Evolutionary conservation across 2,797 vertebrate species (phyloP).

Genomic region (Urocyon cinereoargenteus): DNA sequence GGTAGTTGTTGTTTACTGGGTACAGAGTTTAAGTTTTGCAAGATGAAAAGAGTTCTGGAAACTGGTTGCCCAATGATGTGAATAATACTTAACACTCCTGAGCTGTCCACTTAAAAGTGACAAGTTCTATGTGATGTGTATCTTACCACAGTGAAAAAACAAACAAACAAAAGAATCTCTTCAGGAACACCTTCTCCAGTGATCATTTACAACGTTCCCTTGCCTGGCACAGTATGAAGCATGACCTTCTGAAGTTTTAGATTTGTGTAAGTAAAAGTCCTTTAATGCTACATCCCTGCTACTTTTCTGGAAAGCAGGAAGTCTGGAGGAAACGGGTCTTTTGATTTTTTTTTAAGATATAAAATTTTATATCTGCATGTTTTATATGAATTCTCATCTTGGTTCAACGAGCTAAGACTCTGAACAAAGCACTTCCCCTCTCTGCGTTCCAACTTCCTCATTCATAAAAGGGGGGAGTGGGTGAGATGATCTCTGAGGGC

Average conservation of each 20-base stretch:
- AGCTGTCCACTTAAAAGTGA: not conserved
- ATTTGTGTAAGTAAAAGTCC: slow-evolving; percentile 8
- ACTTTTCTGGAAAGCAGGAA: slow-evolving; percentile 43
- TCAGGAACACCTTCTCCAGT: not conserved
- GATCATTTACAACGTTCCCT: not conserved
- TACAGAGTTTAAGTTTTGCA: slow-evolving; percentile 8
- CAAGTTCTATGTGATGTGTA: not conserved
- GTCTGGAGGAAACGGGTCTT: not conserved
- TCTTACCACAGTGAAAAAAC: not conserved
- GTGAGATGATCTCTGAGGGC: not conserved
- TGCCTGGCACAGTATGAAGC: not conserved
- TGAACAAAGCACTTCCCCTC: slow-evolving; percentile 3
- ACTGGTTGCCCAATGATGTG: not conserved
- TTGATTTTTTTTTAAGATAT: not conserved
- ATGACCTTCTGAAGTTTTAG: not conserved
- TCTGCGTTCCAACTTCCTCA: not conserved
- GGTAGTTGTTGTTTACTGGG: not conserved
- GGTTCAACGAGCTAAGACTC: not conserved
- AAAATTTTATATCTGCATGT: slow-evolving; percentile 29
- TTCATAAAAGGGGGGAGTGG: not conserved
- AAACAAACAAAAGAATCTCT: not conserved
- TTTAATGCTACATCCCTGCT: not conserved
- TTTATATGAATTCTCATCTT: slow-evolving; percentile 38
- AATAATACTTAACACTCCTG: not conserved
- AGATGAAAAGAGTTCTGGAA: not conserved